Evolutionary conservation across 2,888 invertebrate genomes (phyloP), one percentile per base, ranked within the genome.

Genomic region (Penaeus monodon): DNA sequence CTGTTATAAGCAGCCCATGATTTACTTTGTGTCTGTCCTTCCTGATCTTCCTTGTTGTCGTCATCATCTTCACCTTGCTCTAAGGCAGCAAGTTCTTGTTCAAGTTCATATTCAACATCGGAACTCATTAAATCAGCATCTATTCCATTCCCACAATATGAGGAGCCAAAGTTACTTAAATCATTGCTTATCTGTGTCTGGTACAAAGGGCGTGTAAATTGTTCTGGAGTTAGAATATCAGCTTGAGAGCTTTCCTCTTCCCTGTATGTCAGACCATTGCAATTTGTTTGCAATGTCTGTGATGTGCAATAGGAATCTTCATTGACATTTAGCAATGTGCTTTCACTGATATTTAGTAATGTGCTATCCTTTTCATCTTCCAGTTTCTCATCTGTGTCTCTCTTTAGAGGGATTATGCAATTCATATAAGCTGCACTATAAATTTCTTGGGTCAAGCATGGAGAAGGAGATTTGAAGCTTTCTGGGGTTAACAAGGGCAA

Each of bases 1-100:
- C 22, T 44, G 63, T 83, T 83, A 79, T 83, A 87, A 10, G 68
- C n/a, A 24, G 64, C 63, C 14, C 63, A 29, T 22, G 57, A 49
- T n/a, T 82, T 68, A 27, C 78, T 70, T n/a, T 78, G 70, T 57
- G 82, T 33, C 65, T 87, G 82, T 73, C 82, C 29, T 10, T 87
- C 86, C 27, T 77, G 29, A 38, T 82, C 82, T 65, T 87, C 81
- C 29, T 73, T 66, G 14, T 78, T 77, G 7, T 82, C 81, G 3
- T 87, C 86, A 12, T 81, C 80, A 1, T 85, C 85, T 64, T 86
- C 86, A 38, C 78, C 33, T 24, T 70, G 29, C 33, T 73, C 70
- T 17, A 82, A 27, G 63, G 70, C 78, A 38, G 78, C 65, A 29
- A 87, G 65, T 27, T 83, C 86, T 49, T 87, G 77, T 33, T 87